Evolutionary conservation across 2,888 invertebrate genomes (phyloP), one percentile per base, ranked within the genome.

Genomic region (Cristatella mucedo): DNA sequence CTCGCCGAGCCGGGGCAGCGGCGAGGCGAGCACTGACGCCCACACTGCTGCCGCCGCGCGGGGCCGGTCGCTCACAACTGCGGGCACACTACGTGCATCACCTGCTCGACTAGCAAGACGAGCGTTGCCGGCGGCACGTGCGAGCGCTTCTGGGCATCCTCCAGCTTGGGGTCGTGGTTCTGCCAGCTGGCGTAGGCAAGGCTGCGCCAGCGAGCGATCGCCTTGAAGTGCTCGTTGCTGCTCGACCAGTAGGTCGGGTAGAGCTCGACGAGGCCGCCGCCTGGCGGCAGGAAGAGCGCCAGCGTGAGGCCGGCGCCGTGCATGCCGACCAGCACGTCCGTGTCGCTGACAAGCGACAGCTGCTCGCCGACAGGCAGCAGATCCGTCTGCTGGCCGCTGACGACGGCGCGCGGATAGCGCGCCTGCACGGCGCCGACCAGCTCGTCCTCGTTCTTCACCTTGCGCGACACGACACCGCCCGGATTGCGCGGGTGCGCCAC

Each of bases 221-320:
- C 49, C 26, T 47, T 32, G 46, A 62, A 62, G 43, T 63, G 62
- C 3, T 45, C 45, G 31, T 56, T 55, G 6, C 48, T 41, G 5
- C 49, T 37, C 0, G 50, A 41, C 49, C 51, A 55, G 43, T 59
- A 56, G 4, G 39, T 45, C 0, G 61, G 59, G 33, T 51, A 53
- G 6, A 63, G 41, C 42, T 64, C 64, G 6, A 64, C 46, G 1
- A 64, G 46, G 0, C 53, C 60, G 0, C 52, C 51, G 31, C 54
- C 51, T n/a, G 46, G 42, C 0, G 59, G 58, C n/a, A 64, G 46
- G 41, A 63, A 62, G 7, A 62, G 40, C 2, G 59, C 49, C 34
- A 59, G 56, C 2, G 60, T 53, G 16, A 64, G 46, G 2, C 61
- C 63, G 2, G 63, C 64, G 4, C 64, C 64, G 29, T 63, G 64